phyloP scores from a whole-genome alignment of 2,797 vertebrate species.

The Buphagus erythrorhynchus region DNA sequence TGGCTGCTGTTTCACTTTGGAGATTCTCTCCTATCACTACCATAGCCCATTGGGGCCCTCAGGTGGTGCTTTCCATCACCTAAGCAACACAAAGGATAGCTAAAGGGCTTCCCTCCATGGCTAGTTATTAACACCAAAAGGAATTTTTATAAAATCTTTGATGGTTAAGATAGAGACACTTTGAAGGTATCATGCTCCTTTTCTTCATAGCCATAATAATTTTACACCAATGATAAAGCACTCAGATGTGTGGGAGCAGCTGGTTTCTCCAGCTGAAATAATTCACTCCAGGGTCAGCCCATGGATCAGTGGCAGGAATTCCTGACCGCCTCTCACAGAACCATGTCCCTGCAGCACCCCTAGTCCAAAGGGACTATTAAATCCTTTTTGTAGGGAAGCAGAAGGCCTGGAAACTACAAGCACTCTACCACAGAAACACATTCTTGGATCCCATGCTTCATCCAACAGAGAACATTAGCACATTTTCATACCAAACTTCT shows the following conservation, averaged over 20 bases:
- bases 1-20: neutral
- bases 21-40: neutral
- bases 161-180: neutral
- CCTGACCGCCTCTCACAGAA: neutral
- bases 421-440: neutral
- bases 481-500: neutral
- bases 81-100: neutral
- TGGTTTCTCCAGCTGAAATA: neutral
- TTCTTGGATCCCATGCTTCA: neutral
- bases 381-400: neutral
- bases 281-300: neutral
- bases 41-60: neutral
- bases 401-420: neutral
- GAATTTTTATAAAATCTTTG: neutral
- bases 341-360: neutral
- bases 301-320: neutral
- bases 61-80: neutral
- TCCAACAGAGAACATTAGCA: neutral
- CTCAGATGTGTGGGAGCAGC: neutral
- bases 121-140: neutral
- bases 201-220: neutral
- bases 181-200: neutral
- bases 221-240: neutral
- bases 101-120: neutral
- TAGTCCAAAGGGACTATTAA: neutral